These are phyloP conservation scores for Malurus melanocephalus DNA, from an alignment of 2,113 vertebrate species.

Conservation along the genomic window DNA sequence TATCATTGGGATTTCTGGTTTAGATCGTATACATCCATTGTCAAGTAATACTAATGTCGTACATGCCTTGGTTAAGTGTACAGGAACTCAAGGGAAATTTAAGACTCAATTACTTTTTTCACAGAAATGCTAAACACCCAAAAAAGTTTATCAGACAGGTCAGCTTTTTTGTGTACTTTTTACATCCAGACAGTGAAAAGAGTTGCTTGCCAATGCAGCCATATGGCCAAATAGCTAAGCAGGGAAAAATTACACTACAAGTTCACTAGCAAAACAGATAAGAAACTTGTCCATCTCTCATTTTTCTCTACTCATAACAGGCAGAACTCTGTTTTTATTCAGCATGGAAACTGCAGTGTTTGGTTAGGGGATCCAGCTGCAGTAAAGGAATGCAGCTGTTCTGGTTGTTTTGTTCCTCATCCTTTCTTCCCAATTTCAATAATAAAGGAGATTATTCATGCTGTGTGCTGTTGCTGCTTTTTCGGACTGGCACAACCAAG, in stretches of 20 bases:
- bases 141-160: not conserved
- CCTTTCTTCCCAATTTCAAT: not conserved
- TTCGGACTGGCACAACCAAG: conserved; percentile 23
- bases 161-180: not conserved
- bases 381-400: conserved; percentile 1
- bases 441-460: conserved; percentile 36
- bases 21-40: not conserved
- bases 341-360: not conserved
- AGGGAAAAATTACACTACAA: not conserved
- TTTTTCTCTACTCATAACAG: not conserved
- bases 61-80: not conserved
- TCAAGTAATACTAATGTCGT: not conserved
- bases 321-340: not conserved
- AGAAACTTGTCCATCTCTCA: not conserved
- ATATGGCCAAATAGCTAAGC: not conserved
- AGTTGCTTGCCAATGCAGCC: not conserved
- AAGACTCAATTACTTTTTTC: not conserved
- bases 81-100: not conserved
- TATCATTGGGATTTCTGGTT: not conserved
- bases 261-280: not conserved
- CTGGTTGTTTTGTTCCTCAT: not conserved
- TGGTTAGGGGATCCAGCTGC: conserved; percentile 8
- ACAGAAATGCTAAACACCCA: not conserved
- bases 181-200: not conserved
- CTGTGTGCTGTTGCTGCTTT: not conserved